Percentiles rank a stretch among this genome's conserved stretches.
Evolutionary conservation across 2,797 vertebrate genomes (phyloP).

Genomic region (Loriculus beryllinus): DNA sequence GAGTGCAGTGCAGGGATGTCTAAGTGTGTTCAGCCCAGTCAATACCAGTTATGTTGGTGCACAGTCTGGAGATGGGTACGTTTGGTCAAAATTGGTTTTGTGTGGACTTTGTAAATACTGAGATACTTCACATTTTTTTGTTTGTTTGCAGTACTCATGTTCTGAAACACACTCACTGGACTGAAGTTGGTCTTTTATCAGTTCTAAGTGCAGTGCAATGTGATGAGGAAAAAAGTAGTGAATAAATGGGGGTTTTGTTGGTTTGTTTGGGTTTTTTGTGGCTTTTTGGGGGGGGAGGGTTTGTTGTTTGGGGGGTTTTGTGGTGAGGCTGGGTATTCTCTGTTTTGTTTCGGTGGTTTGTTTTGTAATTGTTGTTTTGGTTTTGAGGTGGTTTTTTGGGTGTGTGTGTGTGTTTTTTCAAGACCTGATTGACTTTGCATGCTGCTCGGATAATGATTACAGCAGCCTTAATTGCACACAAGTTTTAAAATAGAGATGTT

Average conservation of each 20-base stretch:
- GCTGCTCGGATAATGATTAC: neutral
- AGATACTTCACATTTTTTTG: rapidly evolving
- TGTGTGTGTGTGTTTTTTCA: neutral
- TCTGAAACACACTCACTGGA: neutral
- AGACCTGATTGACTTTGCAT: neutral
- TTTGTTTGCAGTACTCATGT: neutral
- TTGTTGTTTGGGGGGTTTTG: neutral
- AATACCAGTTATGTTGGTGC: rapidly evolving
- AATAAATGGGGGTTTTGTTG: neutral
- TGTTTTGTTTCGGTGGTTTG: neutral
- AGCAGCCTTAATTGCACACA: neutral
- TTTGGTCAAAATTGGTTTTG: neutral
- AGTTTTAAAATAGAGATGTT: neutral
- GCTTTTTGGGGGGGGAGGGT: neutral
- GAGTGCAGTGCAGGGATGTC: neutral
- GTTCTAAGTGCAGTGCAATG: neutral
- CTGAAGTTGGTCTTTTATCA: neutral
- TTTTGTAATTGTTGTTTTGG: neutral
- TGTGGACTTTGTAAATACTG: neutral
- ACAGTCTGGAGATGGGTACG: rapidly evolving
- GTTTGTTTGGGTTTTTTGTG: neutral
- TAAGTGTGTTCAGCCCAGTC: rapidly evolving
- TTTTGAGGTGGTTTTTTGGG: neutral
- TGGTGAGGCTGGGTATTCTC: neutral
- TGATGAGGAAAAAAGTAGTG: neutral